phyloP scores from a whole-genome alignment of 2,113 vertebrate species.

The Eolophus roseicapilla region DNA sequence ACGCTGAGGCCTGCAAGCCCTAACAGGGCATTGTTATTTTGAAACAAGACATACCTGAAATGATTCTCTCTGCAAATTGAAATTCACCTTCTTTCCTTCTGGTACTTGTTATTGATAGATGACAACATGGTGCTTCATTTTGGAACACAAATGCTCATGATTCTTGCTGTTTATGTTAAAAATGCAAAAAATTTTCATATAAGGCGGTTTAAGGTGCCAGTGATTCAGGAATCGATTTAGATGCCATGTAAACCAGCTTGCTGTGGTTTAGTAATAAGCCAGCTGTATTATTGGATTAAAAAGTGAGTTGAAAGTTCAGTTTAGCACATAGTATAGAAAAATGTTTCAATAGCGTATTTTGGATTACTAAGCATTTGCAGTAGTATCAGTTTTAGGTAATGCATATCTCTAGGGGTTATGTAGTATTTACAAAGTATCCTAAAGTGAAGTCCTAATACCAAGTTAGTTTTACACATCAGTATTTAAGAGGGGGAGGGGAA shows the following conservation, averaged over 20 bases:
- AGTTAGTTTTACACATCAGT: neutral
- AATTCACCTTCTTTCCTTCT: neutral
- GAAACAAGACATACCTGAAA: slow-evolving; percentile 35
- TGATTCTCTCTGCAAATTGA: slow-evolving; percentile 20
- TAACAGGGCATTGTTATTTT: slow-evolving; percentile 12
- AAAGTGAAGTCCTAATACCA: neutral
- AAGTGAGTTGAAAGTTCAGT: neutral
- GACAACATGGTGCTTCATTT: neutral
- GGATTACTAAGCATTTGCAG: neutral
- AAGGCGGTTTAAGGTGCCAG: neutral
- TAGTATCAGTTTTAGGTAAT: neutral
- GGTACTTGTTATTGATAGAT: slow-evolving; percentile 3
- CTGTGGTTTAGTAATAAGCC: neutral
- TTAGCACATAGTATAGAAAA: neutral
- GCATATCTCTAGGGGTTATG: neutral
- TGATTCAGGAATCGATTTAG: neutral
- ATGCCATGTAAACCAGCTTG: neutral
- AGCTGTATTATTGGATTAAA: neutral
- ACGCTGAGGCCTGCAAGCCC: slow-evolving; percentile 28
- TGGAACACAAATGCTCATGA: neutral
- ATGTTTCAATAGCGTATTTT: neutral
- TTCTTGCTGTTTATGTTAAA: slow-evolving; percentile 4
- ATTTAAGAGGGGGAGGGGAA: neutral
- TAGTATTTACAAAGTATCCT: neutral
- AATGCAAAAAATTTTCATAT: neutral